phyloP scores from a whole-genome alignment of 2,113 vertebrate genomes.

The cattle (Bos taurus) region DNA sequence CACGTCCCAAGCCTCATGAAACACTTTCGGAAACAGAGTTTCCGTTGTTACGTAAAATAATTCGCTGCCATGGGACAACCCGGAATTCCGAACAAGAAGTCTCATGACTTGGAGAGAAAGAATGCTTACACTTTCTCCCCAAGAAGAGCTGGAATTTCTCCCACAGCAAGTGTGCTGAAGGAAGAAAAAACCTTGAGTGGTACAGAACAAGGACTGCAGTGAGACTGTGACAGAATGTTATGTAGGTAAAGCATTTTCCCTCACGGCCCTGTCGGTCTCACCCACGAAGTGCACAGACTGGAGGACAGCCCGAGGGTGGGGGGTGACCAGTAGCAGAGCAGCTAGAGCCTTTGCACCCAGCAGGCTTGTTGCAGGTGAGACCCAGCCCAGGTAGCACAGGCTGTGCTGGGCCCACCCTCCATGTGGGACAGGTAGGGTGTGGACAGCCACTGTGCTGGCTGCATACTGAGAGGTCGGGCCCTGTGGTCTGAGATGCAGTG shows the following conservation, averaged over 20 bases:
- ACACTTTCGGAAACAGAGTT: constrained; percentile 46
- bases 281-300: not conserved
- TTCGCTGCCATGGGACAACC: constrained; percentile 30
- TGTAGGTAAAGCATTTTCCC: not conserved
- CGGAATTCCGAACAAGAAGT: constrained; percentile 9
- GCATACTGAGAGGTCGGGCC: fast-evolving
- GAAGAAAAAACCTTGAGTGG: not conserved
- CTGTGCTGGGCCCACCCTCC: not conserved
- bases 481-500: not conserved
- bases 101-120: constrained; percentile 44
- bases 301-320: not conserved
- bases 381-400: not conserved
- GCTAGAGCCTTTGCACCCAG: not conserved
- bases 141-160: constrained; percentile 39
- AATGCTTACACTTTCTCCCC: constrained; percentile 12
- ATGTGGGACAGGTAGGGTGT: fast-evolving
- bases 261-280: not conserved
- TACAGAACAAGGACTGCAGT: not conserved
- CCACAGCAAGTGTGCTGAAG: constrained; percentile 11
- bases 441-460: not conserved
- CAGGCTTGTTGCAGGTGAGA: not conserved
- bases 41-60: constrained; percentile 37
- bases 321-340: fast-evolving
- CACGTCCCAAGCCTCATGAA: not conserved
- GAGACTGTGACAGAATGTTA: not conserved